Conservation (phyloP, 2,797 vertebrate genomes). For the Eleutherodactylus coqui region DNA sequence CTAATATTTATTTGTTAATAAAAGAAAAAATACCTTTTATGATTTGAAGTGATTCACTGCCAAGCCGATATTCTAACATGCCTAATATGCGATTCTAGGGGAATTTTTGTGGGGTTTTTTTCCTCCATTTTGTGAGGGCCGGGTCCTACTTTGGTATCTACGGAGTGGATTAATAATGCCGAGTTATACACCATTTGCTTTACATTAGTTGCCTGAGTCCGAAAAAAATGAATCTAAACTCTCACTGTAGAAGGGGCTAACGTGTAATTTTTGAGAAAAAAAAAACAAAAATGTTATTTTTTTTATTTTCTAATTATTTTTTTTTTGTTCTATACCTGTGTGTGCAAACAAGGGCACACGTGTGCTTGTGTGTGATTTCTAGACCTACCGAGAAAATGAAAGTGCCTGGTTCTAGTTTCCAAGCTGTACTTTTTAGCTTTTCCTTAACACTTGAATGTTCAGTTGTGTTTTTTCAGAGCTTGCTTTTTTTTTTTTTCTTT, state of each 20-base stretch:
- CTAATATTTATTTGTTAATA: constrained; percentile 98
- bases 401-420: constrained; percentile 97
- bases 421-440: constrained; percentile 87
- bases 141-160: constrained; percentile 68
- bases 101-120: no score
- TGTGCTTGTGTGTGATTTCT: constrained; percentile 70
- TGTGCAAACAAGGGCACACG: constrained; percentile 62
- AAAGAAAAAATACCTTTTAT: constrained; percentile 86
- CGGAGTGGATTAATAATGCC: constrained; percentile 68
- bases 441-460: constrained; percentile 98
- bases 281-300: no score
- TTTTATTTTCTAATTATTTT: background rate
- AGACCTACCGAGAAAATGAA: constrained; percentile 86
- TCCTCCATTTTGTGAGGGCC: constrained; percentile 71
- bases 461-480: constrained; percentile 82
- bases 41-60: constrained; percentile 99
- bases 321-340: constrained; percentile 46
- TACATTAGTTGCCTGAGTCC: constrained; percentile 82
- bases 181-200: constrained; percentile 66
- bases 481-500: constrained; percentile 75
- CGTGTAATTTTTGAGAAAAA: constrained; percentile 48
- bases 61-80: constrained; percentile 92
- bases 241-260: constrained; percentile 59
- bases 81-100: constrained; percentile 75
- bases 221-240: constrained; percentile 64